These are phyloP conservation scores for Periophthalmus modestus DNA, from an alignment of 2,113 vertebrate genomes.

Conservation along the genomic window DNA sequence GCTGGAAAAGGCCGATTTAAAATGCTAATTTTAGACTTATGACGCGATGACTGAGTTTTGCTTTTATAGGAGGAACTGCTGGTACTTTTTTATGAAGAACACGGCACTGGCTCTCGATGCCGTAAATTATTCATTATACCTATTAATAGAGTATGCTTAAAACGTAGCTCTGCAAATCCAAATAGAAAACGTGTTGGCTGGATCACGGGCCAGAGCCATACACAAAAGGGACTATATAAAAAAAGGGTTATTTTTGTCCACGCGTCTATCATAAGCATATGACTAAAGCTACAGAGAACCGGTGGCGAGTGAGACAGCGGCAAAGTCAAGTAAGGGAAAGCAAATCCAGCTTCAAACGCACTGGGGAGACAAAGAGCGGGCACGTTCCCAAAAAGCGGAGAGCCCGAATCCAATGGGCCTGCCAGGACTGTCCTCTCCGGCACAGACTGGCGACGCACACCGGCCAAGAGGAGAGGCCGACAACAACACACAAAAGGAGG, in stretches of 20 bases:
- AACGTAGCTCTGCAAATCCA: background rate
- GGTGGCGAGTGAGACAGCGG: constrained; percentile 30
- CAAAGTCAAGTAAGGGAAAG: constrained; percentile 61
- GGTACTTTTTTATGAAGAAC: constrained; percentile 3
- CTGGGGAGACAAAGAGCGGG: constrained; percentile 60
- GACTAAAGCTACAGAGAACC: constrained; percentile 30
- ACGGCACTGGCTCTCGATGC: background rate
- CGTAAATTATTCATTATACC: constrained; percentile 11
- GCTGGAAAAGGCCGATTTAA: background rate
- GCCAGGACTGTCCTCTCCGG: constrained; percentile 61
- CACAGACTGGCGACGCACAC: constrained; percentile 53
- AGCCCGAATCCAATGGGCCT: constrained; percentile 60
- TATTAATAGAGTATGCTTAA: constrained; percentile 5
- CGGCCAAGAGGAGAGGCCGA: constrained; percentile 51
- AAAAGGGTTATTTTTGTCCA: constrained; percentile 17
- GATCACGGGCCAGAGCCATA: background rate
- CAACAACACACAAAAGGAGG: constrained; percentile 34
- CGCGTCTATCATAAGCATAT: constrained; percentile 9
- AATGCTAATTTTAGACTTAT: background rate
- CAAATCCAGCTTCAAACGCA: constrained; percentile 65
- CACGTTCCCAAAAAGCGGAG: constrained; percentile 60
- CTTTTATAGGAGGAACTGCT: background rate
- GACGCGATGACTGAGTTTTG: background rate
- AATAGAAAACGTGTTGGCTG: background rate
- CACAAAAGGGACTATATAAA: constrained; percentile 5